These are phyloP conservation scores for Ormyrus nitidulus DNA, from an alignment of 2,888 invertebrate genomes.

Conservation along the genomic window DNA sequence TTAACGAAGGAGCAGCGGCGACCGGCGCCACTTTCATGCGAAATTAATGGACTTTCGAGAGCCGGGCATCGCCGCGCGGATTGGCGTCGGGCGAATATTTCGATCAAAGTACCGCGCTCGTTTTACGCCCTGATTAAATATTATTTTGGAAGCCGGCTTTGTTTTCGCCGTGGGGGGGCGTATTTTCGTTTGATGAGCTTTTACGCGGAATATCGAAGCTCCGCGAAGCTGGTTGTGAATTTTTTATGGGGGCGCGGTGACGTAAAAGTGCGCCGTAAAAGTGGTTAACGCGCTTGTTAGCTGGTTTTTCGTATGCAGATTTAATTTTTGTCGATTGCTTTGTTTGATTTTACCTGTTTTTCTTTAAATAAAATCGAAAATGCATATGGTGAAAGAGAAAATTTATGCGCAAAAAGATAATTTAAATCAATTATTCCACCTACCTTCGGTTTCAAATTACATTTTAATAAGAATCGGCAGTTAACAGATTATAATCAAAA, in stretches of 20 bases:
- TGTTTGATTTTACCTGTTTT: neutral
- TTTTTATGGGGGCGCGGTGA: neutral
- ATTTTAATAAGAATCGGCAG: no score
- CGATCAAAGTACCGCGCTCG: conserved; percentile 21
- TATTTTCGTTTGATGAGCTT: conserved; percentile 9
- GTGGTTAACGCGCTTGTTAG: neutral
- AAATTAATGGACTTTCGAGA: conserved; percentile 23
- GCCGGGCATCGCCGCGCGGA: neutral
- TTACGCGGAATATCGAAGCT: neutral
- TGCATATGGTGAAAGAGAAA: no score
- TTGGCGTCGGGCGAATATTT: neutral
- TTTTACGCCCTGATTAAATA: conserved; percentile 21
- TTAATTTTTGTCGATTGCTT: neutral
- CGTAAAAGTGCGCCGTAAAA: neutral
- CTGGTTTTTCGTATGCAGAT: neutral
- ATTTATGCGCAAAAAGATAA: no score
- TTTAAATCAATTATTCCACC: no score
- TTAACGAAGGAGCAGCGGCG: neutral
- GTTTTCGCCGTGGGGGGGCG: conserved; percentile 2
- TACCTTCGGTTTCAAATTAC: no score
- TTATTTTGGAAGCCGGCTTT: conserved; percentile 20
- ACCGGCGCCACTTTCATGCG: conserved; percentile 23
- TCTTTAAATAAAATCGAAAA: neutral
- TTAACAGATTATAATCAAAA: no score
- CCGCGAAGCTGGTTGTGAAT: neutral